Evolutionary conservation across 1,140 invertebrate species (phyloP).

Genomic region (Orussus abietinus): DNA sequence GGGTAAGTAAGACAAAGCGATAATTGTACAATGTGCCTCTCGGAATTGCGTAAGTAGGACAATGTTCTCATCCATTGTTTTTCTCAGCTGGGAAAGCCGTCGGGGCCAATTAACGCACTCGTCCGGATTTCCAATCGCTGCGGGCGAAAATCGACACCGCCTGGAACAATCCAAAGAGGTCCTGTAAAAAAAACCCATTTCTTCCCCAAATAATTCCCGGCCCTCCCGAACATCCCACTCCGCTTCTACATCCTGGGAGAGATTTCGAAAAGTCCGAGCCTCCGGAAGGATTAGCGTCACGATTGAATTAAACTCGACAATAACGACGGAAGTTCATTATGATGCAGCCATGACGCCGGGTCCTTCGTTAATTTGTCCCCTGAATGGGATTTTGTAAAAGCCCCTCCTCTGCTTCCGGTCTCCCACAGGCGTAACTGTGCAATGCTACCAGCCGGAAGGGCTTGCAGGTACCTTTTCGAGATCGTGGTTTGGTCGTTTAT

Average conservation of each 20-base stretch:
- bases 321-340: conserved; percentile 24
- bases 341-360: conserved; percentile 19
- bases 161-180: conserved; percentile 2
- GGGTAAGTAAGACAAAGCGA: conserved; percentile 5
- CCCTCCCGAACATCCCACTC: neutral
- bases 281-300: conserved; percentile 3
- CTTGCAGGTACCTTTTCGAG: conserved; percentile 12
- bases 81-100: conserved; percentile 20
- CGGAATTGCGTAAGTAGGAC: conserved; percentile 32
- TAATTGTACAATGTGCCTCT: conserved; percentile 17
- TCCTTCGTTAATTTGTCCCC: conserved; percentile 11
- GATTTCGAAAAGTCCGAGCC: neutral
- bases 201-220: conserved; percentile 1
- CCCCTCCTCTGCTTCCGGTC: too few relatives aligned
- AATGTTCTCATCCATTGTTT: conserved; percentile 28
- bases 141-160: conserved; percentile 24
- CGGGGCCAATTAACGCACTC: conserved; percentile 21
- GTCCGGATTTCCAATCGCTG: conserved; percentile 17
- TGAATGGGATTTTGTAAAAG: conserved; percentile 27
- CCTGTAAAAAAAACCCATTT: conserved; percentile 1
- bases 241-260: neutral
- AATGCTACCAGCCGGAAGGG: conserved; percentile 23
- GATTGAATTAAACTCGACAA: conserved; percentile 17
- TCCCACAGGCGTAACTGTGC: too few relatives aligned
- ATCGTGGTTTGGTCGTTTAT: neutral